A percentile compares a stretch with the other conserved stretches of the same genome.
These are phyloP conservation scores for Apamea sordens DNA, from an alignment of 2,888 invertebrate species.

Conservation along the genomic window DNA sequence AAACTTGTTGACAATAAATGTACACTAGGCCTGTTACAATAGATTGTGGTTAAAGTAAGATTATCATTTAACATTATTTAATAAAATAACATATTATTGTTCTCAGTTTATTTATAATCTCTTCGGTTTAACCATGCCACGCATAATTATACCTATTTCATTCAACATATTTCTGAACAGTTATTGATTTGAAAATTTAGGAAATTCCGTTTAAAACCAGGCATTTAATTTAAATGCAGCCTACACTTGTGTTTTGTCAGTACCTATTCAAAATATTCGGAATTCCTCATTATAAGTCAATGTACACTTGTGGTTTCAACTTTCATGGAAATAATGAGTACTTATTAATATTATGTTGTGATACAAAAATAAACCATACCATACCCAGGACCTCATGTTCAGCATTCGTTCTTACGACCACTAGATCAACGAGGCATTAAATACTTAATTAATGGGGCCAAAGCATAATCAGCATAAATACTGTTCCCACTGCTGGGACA, in stretches of 20 bases:
- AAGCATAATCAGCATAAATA: no score
- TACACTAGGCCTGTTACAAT: background rate
- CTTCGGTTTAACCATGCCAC: background rate
- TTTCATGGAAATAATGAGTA: background rate
- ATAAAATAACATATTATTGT: background rate
- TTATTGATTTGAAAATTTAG: no score
- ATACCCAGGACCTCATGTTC: no score
- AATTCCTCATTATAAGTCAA: background rate
- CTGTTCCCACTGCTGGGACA: no score
- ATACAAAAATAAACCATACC: background rate
- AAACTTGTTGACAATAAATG: background rate
- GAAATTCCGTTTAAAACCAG: no score
- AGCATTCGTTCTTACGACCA: no score
- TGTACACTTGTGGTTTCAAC: background rate
- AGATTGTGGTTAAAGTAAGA: background rate
- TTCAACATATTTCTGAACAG: background rate
- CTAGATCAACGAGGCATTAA: no score
- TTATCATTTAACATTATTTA: background rate
- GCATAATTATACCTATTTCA: background rate
- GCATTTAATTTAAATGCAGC: background rate
- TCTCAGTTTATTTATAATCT: background rate
- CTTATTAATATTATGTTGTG: background rate
- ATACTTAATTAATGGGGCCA: no score
- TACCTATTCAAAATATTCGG: background rate
- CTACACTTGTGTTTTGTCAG: background rate